A percentile compares a stretch with the other conserved stretches of the same genome.
phyloP scores from a whole-genome alignment of 53 echinoderm and acorn worm species.

The Echinometra lucunter region DNA sequence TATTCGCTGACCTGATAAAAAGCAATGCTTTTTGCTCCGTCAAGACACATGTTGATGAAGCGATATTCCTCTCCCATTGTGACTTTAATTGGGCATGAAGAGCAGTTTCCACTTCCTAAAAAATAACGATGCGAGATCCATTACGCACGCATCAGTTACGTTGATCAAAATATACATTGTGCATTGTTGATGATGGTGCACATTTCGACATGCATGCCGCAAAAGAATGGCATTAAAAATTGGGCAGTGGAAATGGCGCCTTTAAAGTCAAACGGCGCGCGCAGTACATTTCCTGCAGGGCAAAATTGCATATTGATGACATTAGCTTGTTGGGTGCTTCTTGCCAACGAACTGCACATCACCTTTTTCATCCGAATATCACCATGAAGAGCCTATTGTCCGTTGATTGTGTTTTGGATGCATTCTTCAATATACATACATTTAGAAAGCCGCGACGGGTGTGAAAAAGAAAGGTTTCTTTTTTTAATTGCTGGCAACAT shows the following conservation, averaged over 20 bases:
- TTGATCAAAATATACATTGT: not conserved
- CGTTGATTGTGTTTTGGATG: not conserved
- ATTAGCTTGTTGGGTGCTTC: not conserved
- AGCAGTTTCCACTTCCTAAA: not conserved
- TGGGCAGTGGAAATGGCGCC: not conserved
- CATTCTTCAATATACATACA: not conserved
- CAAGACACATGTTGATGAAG: not conserved
- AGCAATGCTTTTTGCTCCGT: not conserved
- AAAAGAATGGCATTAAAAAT: not conserved
- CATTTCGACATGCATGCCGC: not conserved
- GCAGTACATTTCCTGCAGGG: not conserved
- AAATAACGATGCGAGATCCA: not conserved
- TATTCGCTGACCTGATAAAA: not conserved
- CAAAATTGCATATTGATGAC: conserved; percentile 5
- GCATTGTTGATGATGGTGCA: not conserved
- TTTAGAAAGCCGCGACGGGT: not conserved
- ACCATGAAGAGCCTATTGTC: not conserved
- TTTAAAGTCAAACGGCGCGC: not conserved
- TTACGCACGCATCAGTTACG: not conserved
- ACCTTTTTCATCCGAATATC: not conserved
- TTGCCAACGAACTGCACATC: conserved; percentile 4
- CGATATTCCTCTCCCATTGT: not conserved
- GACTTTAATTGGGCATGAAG: not conserved
- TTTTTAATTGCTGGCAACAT: not conserved
- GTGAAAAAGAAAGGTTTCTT: not conserved